phyloP scores from a whole-genome alignment of 2,113 vertebrate species.

The Ia io region DNA sequence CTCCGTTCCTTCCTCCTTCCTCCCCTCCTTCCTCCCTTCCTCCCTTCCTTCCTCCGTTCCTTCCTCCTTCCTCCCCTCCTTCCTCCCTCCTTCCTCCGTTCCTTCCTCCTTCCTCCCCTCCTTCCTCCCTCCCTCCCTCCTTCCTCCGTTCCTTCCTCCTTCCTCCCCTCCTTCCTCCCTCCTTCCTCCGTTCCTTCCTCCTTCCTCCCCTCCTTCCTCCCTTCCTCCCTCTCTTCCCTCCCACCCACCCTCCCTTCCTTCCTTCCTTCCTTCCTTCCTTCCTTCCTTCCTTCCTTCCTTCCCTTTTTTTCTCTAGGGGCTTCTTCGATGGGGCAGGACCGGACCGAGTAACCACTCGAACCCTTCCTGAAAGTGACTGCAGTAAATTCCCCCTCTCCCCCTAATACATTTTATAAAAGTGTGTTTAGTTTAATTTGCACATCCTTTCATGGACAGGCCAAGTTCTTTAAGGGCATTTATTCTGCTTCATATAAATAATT shows the following conservation, averaged over 20 bases:
- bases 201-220: neutral
- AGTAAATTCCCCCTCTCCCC: constrained; percentile 71
- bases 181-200: neutral
- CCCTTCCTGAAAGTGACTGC: constrained; percentile 73
- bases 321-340: neutral
- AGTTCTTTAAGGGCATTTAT: constrained; percentile 96
- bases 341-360: neutral
- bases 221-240: neutral
- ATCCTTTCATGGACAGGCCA: constrained; percentile 88
- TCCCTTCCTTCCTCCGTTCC: neutral
- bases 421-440: constrained; percentile 90
- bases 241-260: too few species aligned
- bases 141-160: neutral
- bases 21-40: neutral
- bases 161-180: rapidly evolving
- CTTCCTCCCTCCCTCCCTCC: rapidly evolving
- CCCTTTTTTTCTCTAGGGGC: too few species aligned
- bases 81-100: neutral
- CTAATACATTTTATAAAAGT: constrained; percentile 86
- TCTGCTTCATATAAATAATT: constrained; percentile 98
- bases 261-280: too few species aligned
- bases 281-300: neutral
- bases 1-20: neutral
- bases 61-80: too few species aligned
- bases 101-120: rapidly evolving